Base-by-base conservation (phyloP, 2,888 invertebrate genomes). In the Hoplodrina ambigua region DNA sequence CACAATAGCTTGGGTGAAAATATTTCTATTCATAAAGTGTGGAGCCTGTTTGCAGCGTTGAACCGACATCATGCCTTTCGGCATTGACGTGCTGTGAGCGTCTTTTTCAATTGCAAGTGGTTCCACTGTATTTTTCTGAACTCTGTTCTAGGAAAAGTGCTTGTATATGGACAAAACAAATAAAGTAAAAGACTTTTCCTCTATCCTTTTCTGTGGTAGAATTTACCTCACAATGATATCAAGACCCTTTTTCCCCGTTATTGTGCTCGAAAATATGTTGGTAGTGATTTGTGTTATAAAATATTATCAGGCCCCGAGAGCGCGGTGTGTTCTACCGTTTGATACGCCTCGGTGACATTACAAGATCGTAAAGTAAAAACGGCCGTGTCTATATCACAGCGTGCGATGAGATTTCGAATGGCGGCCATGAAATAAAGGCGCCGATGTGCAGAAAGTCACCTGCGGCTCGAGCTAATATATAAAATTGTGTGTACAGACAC, bases 341-440 rank as follows among this genome's bases (percentile, higher is more conserved):
- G 82, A 82, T 86, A 85, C 84, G 86, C 80, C 71, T 76, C 80
- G 75, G 84, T 80, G 83, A 86, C 87, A 88, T 91, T 90, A 91
- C 86, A 89, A 88, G 89, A 88, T 87, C 90, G 89, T 92, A 89
- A 92, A 91, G 91, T 90, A 89, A 89, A 90, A 89, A 91, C 86
- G 88, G 88, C 85, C 85, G 79, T 75, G 86, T 83, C 82, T 86
- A 85, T 85, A 88, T 86, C 84, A 87, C 85, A 82, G 69, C 69
- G 84, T 85, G 82, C 85, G 88, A 87, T 87, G 90, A 89, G 91
- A 89, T 90, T 90, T 88, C 86, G 86, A 91, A 91, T 90, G 88
- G 86, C 86, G 75, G 88, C 85, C 84, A 86, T 90, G 92, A 91
- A 91, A 91, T 88, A 89, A 88, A 88, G 86, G 86, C 84, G 85